These are phyloP conservation scores for Trichacis sp. DNA, from an alignment of 2,888 invertebrate genomes.

Conservation along the genomic window DNA sequence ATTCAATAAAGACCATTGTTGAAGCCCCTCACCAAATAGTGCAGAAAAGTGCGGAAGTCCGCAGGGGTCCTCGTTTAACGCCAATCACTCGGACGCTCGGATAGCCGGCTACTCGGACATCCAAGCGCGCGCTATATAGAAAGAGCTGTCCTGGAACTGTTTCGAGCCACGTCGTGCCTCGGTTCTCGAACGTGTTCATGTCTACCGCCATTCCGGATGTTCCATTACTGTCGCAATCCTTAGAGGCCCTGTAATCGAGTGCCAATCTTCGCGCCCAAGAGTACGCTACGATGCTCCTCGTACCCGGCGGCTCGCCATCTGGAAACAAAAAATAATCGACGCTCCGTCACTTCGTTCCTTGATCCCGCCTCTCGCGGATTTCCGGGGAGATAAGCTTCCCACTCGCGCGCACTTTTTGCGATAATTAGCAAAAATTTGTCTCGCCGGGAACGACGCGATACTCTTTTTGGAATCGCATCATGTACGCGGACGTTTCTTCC, in stretches of 20 bases:
- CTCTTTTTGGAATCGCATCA: no score
- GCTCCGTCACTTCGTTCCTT: constrained; percentile 1
- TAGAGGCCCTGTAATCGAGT: constrained; percentile 63
- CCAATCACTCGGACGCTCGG: constrained; percentile 65
- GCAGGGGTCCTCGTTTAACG: constrained; percentile 61
- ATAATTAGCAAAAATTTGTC: background rate
- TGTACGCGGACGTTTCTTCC: no score
- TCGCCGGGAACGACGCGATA: no score
- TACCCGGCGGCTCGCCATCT: constrained; percentile 63
- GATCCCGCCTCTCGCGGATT: background rate
- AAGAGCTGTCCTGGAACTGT: constrained; percentile 62
- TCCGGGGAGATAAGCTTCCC: no score
- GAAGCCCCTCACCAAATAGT: constrained; percentile 59
- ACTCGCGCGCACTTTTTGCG: no score
- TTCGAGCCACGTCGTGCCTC: constrained; percentile 59
- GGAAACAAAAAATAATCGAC: constrained; percentile 32
- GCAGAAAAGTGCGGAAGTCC: constrained; percentile 59
- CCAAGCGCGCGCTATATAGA: constrained; percentile 64
- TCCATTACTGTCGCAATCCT: constrained; percentile 58
- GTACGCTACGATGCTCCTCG: constrained; percentile 75
- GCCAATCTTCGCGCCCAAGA: constrained; percentile 70
- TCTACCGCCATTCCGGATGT: constrained; percentile 47
- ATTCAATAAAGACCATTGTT: background rate
- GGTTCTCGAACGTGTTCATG: constrained; percentile 47
- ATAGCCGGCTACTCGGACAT: constrained; percentile 60